Base-by-base conservation (phyloP, 2,797 vertebrate species). In the Salmo trutta region DNA sequence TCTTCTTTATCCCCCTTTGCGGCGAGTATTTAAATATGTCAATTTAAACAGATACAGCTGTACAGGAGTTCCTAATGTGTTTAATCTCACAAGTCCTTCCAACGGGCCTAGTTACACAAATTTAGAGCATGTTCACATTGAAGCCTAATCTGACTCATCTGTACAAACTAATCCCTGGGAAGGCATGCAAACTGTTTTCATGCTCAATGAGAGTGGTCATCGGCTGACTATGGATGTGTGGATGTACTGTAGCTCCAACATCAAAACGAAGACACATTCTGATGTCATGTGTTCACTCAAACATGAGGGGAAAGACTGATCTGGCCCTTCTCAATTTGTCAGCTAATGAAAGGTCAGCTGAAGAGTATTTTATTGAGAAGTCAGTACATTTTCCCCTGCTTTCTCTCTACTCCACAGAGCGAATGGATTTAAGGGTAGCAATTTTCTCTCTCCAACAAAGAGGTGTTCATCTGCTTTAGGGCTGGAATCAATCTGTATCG, bases 311-410 rank as follows among this genome's bases (percentile, higher is more conserved):
- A 52, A 74, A 17, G 36, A 71, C 33, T 21, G 6, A 72, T 67
- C 77, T 74, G 51, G 36, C 21, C 24, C 7, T n/a, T 66, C 68
- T 79, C 66, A 36, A 29, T 54, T 75, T 51, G 33, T 74, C 52
- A 54, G 62, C 67, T 76, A 75, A 68, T 75, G 65, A 74, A 65
- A 78, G 79, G 76, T 82, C 65, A 79, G 31, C 2, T 24, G 74
- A 47, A 4, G 54, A 14, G 19, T 59, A 31, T 77, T 67, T 76
- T 51, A 53, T 21, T 29, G 15, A 51, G n/a, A 66, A 56, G 75
- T 68, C 70, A 75, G 59, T 54, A 74, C 81, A 79, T 72, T 53
- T 36, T 56, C 41, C 8, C 54, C 24, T 16, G 51, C 36, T 19
- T 29, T 41, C 51, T 41, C 21, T 54, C 21, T 54, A 59, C 16